These are phyloP conservation scores for Gymnorhina tibicen DNA, from an alignment of 2,113 vertebrate genomes.

Conservation along the genomic window DNA sequence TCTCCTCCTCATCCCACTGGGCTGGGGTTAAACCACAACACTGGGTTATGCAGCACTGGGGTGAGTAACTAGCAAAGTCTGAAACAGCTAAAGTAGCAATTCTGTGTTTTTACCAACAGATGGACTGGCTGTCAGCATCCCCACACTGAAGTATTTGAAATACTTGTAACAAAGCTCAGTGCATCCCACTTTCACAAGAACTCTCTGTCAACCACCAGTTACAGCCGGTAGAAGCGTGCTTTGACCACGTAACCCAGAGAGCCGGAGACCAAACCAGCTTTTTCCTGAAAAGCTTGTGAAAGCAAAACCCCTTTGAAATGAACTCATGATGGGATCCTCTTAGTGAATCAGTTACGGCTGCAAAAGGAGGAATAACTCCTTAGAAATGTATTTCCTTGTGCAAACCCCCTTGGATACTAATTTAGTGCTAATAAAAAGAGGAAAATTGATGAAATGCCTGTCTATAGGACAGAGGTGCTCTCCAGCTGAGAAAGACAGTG, in stretches of 20 bases:
- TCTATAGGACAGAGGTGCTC: neutral
- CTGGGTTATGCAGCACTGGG: fast-evolving
- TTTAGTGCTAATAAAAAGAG: neutral
- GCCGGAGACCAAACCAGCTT: neutral
- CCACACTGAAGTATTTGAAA: neutral
- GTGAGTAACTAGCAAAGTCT: neutral
- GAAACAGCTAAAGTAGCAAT: neutral
- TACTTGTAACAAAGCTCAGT: neutral
- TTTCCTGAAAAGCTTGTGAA: neutral
- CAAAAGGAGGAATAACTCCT: neutral
- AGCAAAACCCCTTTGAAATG: neutral
- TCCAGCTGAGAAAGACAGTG: neutral
- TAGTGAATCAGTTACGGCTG: neutral
- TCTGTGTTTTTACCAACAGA: neutral
- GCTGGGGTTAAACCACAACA: neutral
- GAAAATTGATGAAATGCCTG: neutral
- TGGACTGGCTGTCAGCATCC: neutral
- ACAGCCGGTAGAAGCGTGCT: fast-evolving
- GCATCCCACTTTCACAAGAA: neutral
- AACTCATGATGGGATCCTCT: neutral
- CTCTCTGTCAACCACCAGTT: neutral
- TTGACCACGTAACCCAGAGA: neutral
- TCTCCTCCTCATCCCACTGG: neutral
- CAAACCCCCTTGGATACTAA: neutral
- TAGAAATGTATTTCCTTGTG: neutral